Percentiles rank a stretch among this genome's conserved stretches.
Conservation (phyloP, 1,140 invertebrate genomes). For the Zelostemma sp. region DNA sequence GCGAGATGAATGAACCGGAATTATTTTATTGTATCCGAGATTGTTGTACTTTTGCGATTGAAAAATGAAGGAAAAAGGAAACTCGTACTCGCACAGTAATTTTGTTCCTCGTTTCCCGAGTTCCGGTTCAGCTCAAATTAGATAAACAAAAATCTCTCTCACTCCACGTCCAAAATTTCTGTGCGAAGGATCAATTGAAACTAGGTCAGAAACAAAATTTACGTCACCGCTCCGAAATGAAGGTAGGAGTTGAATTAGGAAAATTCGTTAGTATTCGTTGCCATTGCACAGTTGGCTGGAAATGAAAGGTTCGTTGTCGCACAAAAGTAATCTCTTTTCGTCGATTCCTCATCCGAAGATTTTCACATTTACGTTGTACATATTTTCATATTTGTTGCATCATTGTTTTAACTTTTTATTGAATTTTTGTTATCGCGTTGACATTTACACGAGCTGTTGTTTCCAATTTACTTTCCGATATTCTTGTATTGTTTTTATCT, state of each 20-base stretch:
- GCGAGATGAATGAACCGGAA: neutral
- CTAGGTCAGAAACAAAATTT: slow-evolving; percentile 35
- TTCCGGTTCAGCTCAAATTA: slow-evolving; percentile 32
- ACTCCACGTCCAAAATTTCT: slow-evolving; percentile 24
- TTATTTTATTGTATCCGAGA: neutral
- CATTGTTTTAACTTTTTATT: neutral
- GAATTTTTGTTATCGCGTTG: neutral
- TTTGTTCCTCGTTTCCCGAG: neutral
- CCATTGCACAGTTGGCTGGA: slow-evolving; percentile 49
- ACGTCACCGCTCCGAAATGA: slow-evolving; percentile 27
- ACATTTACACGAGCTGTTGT: neutral
- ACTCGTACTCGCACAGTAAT: neutral
- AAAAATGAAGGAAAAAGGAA: neutral
- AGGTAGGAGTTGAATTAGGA: slow-evolving; percentile 23
- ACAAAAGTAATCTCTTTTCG: neutral
- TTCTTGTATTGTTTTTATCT: slow-evolving; percentile 13
- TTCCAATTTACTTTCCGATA: neutral
- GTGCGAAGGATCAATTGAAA: slow-evolving; percentile 26
- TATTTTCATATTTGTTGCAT: neutral
- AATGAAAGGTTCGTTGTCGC: slow-evolving; percentile 25
- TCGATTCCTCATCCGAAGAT: neutral
- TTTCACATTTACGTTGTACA: neutral
- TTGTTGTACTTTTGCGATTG: neutral
- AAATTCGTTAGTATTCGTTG: slow-evolving; percentile 40
- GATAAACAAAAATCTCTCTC: slow-evolving; percentile 13